These are phyloP conservation scores for Falcaria lacertinaria DNA, from an alignment of 2,888 invertebrate genomes.

Conservation along the genomic window DNA sequence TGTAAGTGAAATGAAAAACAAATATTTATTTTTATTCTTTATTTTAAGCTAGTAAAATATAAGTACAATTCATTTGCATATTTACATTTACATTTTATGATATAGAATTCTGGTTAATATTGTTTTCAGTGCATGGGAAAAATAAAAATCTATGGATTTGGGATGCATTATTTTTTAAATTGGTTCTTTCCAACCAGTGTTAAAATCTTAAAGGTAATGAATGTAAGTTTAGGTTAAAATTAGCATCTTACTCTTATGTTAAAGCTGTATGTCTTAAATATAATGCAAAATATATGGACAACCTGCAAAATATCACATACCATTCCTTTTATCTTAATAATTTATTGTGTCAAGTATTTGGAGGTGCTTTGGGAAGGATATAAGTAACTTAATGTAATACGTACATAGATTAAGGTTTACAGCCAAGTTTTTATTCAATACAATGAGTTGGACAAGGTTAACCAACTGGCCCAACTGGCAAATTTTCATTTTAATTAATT, in stretches of 20 bases:
- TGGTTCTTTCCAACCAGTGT: background rate
- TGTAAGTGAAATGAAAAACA: too few relatives aligned
- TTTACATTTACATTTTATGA: slow-evolving; percentile 22
- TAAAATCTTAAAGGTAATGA: background rate
- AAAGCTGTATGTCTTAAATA: slow-evolving; percentile 55
- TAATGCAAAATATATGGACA: slow-evolving; percentile 56
- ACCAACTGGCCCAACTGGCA: too few relatives aligned
- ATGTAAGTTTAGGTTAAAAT: slow-evolving; percentile 10
- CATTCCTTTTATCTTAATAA: slow-evolving; percentile 17
- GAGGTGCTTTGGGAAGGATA: too few relatives aligned
- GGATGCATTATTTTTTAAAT: background rate
- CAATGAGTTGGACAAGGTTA: too few relatives aligned
- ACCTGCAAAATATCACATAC: slow-evolving; percentile 68
- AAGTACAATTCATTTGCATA: slow-evolving; percentile 24
- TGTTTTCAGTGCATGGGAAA: background rate
- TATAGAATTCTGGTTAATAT: background rate
- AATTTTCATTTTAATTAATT: too few relatives aligned
- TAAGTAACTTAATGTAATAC: too few relatives aligned
- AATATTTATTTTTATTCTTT: slow-evolving; percentile 22
- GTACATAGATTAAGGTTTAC: background rate
- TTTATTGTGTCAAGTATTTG: background rate
- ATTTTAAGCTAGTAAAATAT: slow-evolving; percentile 55
- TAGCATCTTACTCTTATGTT: slow-evolving; percentile 49
- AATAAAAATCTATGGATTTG: background rate
- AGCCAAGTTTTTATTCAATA: too few relatives aligned